These are phyloP conservation scores for Archivesica marissinica DNA, from an alignment of 1,140 invertebrate genomes.

Conservation along the genomic window DNA sequence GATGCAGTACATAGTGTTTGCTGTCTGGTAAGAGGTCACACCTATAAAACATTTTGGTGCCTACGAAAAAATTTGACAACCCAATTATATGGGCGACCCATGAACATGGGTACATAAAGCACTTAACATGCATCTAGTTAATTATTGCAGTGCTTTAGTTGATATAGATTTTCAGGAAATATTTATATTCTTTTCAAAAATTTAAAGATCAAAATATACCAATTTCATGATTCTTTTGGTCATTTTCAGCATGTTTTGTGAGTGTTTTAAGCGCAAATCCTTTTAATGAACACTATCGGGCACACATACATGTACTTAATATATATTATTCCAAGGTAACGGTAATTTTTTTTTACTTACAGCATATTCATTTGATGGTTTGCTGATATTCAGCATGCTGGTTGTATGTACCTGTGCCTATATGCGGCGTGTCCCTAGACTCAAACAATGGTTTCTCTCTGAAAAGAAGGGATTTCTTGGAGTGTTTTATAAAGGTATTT, in stretches of 20 bases:
- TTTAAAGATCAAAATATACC: background rate
- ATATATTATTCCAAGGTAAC: background rate
- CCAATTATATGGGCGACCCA: too few relatives aligned
- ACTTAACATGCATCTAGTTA: too few relatives aligned
- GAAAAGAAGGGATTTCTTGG: constrained; percentile 84
- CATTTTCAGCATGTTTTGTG: background rate
- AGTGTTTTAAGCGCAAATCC: background rate
- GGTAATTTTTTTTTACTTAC: constrained; percentile 61
- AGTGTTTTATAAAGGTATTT: constrained; percentile 84
- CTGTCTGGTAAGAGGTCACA: too few relatives aligned
- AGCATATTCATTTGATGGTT: constrained; percentile 84
- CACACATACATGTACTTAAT: background rate
- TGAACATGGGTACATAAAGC: too few relatives aligned
- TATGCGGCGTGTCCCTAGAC: constrained; percentile 81
- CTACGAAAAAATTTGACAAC: too few relatives aligned
- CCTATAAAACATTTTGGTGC: too few relatives aligned
- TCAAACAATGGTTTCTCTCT: constrained; percentile 83
- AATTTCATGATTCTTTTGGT: background rate
- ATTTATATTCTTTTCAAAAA: background rate
- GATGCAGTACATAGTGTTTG: too few relatives aligned
- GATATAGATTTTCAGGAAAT: background rate
- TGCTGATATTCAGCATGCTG: constrained; percentile 81
- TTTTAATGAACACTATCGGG: background rate
- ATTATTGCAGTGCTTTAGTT: too few relatives aligned
- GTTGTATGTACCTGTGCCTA: constrained; percentile 84